A percentile compares a stretch with the other conserved stretches of the same genome.
phyloP scores from a whole-genome alignment of 2,888 invertebrate species.

The Drosophila helvetica region DNA sequence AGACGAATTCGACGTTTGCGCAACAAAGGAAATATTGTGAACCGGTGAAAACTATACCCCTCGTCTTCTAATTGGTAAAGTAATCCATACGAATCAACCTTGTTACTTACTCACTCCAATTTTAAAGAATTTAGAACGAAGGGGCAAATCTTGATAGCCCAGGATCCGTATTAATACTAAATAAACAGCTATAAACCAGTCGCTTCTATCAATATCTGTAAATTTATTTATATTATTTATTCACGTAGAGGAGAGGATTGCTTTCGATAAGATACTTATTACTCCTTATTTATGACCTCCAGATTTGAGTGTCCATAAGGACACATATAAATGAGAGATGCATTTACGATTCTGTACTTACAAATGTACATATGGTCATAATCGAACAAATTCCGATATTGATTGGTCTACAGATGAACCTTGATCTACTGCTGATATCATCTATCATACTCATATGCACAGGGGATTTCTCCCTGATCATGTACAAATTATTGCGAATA shows the following conservation, averaged over 20 bases:
- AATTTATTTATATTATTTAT: not conserved
- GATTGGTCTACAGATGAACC: not conserved
- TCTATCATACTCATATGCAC: not conserved
- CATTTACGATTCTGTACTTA: not conserved
- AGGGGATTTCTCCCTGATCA: conserved; percentile 3
- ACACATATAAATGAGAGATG: not conserved
- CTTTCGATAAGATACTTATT: no score
- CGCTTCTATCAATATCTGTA: no score
- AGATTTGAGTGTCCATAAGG: not conserved
- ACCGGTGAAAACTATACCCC: not conserved
- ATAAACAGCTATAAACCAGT: no score
- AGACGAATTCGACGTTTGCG: not conserved
- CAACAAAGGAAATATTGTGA: not conserved
- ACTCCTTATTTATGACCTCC: not conserved
- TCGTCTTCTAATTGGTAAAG: not conserved
- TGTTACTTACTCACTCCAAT: no score
- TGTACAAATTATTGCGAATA: conserved; percentile 27
- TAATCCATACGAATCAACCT: not conserved
- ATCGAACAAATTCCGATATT: not conserved
- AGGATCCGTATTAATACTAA: no score
- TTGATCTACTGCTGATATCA: not conserved
- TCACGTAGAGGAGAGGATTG: not conserved
- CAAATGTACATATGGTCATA: not conserved
- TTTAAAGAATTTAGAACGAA: no score
- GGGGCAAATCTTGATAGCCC: no score